These are phyloP conservation scores for Pelecanus crispus DNA, from an alignment of 2,113 vertebrate genomes.

Conservation along the genomic window DNA sequence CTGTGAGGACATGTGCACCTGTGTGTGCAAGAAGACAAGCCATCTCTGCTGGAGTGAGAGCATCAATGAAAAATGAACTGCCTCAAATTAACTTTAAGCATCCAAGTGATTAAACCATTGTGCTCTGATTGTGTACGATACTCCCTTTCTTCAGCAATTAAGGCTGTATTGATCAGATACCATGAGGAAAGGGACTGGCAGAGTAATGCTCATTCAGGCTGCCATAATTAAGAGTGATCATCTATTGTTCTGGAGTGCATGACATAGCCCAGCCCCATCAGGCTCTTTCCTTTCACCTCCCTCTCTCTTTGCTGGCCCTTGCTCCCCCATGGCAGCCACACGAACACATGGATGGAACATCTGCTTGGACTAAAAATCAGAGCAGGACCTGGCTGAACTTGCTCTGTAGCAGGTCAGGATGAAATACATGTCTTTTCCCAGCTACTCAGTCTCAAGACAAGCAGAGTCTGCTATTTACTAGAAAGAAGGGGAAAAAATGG, in stretches of 20 bases:
- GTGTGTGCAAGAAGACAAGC: conserved; percentile 14
- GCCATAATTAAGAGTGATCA: conserved; percentile 72
- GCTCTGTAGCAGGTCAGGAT: background rate
- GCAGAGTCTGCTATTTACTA: background rate
- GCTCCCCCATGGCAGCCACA: background rate
- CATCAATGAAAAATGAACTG: conserved; percentile 58
- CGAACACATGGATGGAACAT: background rate
- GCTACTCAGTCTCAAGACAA: background rate
- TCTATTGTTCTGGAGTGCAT: conserved; percentile 55
- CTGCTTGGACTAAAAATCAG: background rate
- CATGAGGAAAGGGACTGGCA: conserved; percentile 30
- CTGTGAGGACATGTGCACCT: conserved; percentile 50
- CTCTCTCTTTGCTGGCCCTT: background rate
- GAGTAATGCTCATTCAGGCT: conserved; percentile 57
- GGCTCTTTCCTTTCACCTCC: conserved; percentile 16
- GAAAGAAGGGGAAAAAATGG: background rate
- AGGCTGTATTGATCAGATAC: conserved; percentile 68
- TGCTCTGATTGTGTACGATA: conserved; percentile 26
- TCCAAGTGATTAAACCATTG: conserved; percentile 71
- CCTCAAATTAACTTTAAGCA: conserved; percentile 58
- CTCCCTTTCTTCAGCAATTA: conserved; percentile 65
- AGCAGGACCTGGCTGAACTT: background rate
- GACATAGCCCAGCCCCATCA: background rate
- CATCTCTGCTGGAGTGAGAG: conserved; percentile 6
- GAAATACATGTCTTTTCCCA: background rate